Percentiles rank a stretch among this genome's conserved stretches.
Conservation (phyloP, 2,888 invertebrate genomes). For the Coecobrya sp. region DNA sequence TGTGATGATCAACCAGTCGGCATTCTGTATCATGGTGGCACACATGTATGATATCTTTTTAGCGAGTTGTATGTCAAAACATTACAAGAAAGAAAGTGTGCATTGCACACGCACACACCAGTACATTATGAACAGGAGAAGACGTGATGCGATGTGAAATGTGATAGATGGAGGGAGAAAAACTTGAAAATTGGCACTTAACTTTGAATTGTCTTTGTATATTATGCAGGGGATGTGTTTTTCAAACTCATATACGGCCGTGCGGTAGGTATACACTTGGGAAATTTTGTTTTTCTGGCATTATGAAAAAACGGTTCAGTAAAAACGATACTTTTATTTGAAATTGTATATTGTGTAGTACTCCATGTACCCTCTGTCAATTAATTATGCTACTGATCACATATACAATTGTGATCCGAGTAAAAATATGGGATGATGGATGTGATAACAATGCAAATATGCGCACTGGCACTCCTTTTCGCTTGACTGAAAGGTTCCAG, state of each 20-base stretch:
- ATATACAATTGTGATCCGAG: no score
- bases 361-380: no score
- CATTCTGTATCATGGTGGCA: neutral
- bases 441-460: no score
- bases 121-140: neutral
- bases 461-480: neutral
- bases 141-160: conserved; percentile 31
- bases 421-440: no score
- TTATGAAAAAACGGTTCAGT: neutral
- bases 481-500: neutral
- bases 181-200: conserved; percentile 60
- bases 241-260: neutral
- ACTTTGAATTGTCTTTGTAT: conserved; percentile 37
- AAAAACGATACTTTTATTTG: no score
- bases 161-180: conserved; percentile 47
- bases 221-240: neutral
- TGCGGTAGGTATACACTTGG: conserved; percentile 1
- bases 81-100: conserved; percentile 37
- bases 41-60: conserved; percentile 24
- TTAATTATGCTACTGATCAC: no score
- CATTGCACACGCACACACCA: conserved; percentile 51
- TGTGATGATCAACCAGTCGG: neutral
- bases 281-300: neutral
- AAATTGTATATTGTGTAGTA: neutral
- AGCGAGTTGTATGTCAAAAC: conserved; percentile 54